Evolutionary conservation across 2,888 invertebrate species (phyloP), one percentile per base, ranked within the genome.

Genomic region (Eulithis testata): DNA sequence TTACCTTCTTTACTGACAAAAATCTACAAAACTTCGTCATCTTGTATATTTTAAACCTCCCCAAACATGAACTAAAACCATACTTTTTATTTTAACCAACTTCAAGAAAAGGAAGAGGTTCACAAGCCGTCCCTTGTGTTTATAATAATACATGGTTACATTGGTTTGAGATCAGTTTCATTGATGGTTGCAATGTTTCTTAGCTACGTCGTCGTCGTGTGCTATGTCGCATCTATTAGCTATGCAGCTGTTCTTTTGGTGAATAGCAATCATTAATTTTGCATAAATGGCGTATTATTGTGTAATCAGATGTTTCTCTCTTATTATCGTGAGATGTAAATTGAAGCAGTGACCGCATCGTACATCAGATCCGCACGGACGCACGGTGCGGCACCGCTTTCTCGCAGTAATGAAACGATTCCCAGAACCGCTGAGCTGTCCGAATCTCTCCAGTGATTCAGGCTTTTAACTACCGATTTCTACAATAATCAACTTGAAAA

Each of bases 281-380:
- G 40, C 9, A 40, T 40, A 40, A 2, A 40, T 40, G 3, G 40
- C 40, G 40, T 40, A 40, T 40, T 40, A 40, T 40, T 40, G 9
- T 45, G 12, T 8, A 49, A 49, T 21, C 1, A 21, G 21, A 14
- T 49, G 49, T 21, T 47, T n/a, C 44, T n/a, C 44, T 11, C n/a
- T 9, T 14, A 21, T 49, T 9, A 49, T 21, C 8, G 21, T 49
- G 49, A 47, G 47, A 47, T 47, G 14, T 47, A 51, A 59, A 56
- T 11, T 47, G 58, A n/a, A 37, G 54, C 14, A 44, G 52, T 52
- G 47, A 47, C 7, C 57, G 63, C 64, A 36, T 12, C 63, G 63
- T 27, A 31, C 49, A 58, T 59, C 63, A 40, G 63, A 49, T 47
- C 31, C 69, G 70, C 70, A 71, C 70, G 70, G 66, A 50, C 60